Percentiles rank a stretch among this genome's conserved stretches.
phyloP scores from a whole-genome alignment of 1,140 invertebrate species.

The Pollicipes pollicipes region DNA sequence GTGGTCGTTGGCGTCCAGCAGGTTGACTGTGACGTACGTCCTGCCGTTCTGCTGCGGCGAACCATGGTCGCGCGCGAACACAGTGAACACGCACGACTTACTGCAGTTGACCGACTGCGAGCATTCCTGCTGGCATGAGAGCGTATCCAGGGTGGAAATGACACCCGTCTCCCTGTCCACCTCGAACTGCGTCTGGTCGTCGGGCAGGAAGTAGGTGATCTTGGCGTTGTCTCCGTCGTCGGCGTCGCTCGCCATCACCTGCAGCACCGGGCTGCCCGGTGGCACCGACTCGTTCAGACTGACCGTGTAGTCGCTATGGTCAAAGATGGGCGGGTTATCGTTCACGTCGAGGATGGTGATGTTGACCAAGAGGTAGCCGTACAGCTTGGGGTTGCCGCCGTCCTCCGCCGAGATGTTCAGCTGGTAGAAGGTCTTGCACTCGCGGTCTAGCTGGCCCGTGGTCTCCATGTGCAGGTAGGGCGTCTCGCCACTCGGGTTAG shows the following conservation, averaged over 20 bases:
- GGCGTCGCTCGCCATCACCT: slow-evolving; percentile 77
- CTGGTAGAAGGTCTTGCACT: slow-evolving; percentile 58
- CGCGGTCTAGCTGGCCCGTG: slow-evolving; percentile 70
- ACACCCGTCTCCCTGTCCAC: slow-evolving; percentile 74
- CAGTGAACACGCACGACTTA: slow-evolving; percentile 82
- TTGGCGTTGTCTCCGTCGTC: slow-evolving; percentile 83
- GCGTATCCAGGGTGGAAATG: slow-evolving; percentile 55
- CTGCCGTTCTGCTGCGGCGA: slow-evolving; percentile 71
- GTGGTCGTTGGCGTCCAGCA: slow-evolving; percentile 86
- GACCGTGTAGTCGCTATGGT: slow-evolving; percentile 79
- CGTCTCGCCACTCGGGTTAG: slow-evolving; percentile 68
- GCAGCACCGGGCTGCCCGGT: slow-evolving; percentile 64
- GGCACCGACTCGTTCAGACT: slow-evolving; percentile 77
- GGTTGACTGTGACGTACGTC: slow-evolving; percentile 84
- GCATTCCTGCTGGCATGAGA: slow-evolving; percentile 40
- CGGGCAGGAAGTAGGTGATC: slow-evolving; percentile 71
- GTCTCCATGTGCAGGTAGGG: slow-evolving; percentile 80
- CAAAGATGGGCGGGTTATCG: slow-evolving; percentile 84
- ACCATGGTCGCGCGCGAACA: slow-evolving; percentile 82
- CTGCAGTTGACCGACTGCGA: slow-evolving; percentile 47
- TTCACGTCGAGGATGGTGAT: slow-evolving; percentile 82
- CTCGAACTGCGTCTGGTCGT: slow-evolving; percentile 69
- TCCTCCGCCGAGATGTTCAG: slow-evolving; percentile 79
- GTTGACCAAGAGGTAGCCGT: slow-evolving; percentile 73
- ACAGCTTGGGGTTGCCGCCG: slow-evolving; percentile 54